Evolutionary conservation across 2,797 vertebrate genomes (phyloP).

Genomic region (Delichon dasypus): DNA sequence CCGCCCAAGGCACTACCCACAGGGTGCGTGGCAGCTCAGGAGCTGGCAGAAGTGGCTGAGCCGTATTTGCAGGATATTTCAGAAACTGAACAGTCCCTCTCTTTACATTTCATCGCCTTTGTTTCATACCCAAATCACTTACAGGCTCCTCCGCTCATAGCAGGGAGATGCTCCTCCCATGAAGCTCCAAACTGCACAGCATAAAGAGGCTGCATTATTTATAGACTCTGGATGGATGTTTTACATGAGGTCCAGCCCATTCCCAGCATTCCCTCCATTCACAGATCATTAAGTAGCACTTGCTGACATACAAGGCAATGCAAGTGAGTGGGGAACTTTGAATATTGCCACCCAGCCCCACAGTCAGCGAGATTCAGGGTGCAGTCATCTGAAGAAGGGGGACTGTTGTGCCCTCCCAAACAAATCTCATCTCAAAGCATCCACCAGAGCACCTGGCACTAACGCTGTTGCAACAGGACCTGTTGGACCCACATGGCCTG

Average conservation of each 20-base stretch:
- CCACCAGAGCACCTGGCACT: background rate
- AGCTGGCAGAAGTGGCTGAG: background rate
- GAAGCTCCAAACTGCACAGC: constrained; percentile 47
- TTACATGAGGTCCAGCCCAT: constrained; percentile 35
- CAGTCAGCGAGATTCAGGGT: background rate
- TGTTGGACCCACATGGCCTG: accelerated
- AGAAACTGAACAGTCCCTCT: background rate
- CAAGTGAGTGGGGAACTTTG: constrained; percentile 44
- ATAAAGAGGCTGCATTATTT: constrained; percentile 65
- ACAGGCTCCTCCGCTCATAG: constrained; percentile 36
- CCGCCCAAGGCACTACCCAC: background rate
- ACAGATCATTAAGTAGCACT: constrained; percentile 61
- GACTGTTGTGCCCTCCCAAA: background rate
- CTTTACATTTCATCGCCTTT: constrained; percentile 41
- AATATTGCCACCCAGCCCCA: constrained; percentile 5
- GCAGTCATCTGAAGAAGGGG: background rate
- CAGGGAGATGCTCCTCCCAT: constrained; percentile 54
- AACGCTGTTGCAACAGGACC: accelerated
- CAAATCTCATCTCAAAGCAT: background rate
- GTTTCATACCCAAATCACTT: constrained; percentile 56
- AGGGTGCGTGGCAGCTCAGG: background rate
- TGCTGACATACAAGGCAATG: constrained; percentile 56
- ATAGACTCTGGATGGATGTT: constrained; percentile 61
- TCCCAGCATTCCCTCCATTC: constrained; percentile 69
- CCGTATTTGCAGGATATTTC: background rate